phyloP scores from a whole-genome alignment of 2,797 vertebrate species.

The Sparidentex hasta region DNA sequence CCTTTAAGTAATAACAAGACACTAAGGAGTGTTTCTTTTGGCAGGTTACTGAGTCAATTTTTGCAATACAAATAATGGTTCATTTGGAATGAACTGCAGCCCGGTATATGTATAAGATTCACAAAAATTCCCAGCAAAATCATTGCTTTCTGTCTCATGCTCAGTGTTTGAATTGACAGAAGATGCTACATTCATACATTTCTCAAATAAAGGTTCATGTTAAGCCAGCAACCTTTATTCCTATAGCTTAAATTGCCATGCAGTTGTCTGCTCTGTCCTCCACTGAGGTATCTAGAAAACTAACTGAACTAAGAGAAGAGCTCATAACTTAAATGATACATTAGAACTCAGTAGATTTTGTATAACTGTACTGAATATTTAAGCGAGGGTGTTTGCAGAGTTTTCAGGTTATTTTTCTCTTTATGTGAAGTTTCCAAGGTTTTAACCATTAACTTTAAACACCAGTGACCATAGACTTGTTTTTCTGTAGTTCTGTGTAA shows the following conservation, averaged over 20 bases:
- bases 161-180: not conserved
- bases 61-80: not conserved
- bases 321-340: not conserved
- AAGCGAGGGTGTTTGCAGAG: not conserved
- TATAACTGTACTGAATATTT: conserved; percentile 12
- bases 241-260: not conserved
- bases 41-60: not conserved
- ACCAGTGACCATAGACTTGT: conserved; percentile 6
- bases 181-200: not conserved
- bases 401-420: conserved; percentile 22
- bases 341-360: not conserved
- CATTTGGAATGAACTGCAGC: not conserved
- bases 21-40: not conserved
- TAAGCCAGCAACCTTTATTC: not conserved
- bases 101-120: not conserved
- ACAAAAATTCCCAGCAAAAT: not conserved
- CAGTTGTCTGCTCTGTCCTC: not conserved
- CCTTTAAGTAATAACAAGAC: not conserved
- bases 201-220: not conserved
- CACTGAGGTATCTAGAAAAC: not conserved
- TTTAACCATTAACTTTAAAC: conserved; percentile 17
- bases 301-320: conserved; percentile 1
- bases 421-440: conserved; percentile 17
- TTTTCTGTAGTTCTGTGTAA: conserved; percentile 19
- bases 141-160: not conserved